Percentiles rank a stretch among this genome's conserved stretches.
Conservation (phyloP, 1,140 invertebrate species). For the Brachionus calyciflorus region DNA sequence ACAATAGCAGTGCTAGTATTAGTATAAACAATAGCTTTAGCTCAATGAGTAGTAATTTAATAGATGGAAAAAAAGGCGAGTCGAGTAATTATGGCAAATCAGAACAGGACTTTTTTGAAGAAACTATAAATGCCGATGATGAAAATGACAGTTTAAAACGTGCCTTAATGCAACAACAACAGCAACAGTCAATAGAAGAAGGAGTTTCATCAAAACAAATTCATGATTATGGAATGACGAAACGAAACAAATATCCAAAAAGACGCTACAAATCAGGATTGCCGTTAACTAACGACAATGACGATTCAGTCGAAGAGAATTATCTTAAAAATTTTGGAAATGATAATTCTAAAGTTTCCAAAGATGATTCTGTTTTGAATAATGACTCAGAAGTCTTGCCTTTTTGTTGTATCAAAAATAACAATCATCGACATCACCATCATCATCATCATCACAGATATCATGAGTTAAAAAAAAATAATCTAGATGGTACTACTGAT, state of each 20-base stretch:
- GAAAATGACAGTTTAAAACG: neutral
- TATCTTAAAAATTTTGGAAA: neutral
- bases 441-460: neutral
- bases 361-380: conserved; percentile 36
- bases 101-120: conserved; percentile 17
- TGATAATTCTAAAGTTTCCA: neutral
- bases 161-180: neutral
- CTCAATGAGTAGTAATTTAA: conserved; percentile 1
- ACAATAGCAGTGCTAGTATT: neutral
- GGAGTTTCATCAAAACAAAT: neutral
- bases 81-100: neutral
- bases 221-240: neutral
- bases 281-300: neutral
- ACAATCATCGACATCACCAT: conserved; percentile 9
- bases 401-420: conserved; percentile 33
- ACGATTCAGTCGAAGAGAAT: neutral
- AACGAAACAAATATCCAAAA: neutral
- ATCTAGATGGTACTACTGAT: neutral
- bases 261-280: conserved; percentile 37
- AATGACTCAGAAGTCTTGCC: neutral
- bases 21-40: conserved; percentile 9
- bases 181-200: too few species aligned
- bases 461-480: too few species aligned
- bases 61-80: neutral
- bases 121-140: neutral